Percentiles rank a stretch among this genome's conserved stretches.
These are phyloP conservation scores for Eucidaris tribuloides DNA, from an alignment of 35 echinoderm and acorn worm genomes.

Conservation along the genomic window DNA sequence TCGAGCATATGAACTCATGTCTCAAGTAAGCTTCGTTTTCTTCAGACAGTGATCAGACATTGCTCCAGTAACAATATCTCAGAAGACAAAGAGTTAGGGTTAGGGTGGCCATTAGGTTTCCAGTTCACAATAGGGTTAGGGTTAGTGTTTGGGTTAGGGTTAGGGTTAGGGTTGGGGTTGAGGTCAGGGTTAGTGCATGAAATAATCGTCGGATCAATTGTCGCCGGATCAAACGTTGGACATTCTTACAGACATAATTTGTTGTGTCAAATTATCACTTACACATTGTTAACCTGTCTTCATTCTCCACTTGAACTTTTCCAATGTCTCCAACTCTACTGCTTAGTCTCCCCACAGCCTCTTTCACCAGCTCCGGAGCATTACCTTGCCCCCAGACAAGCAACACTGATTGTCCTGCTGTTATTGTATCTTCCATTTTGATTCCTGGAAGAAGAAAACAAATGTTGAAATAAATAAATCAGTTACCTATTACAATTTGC, in stretches of 20 bases:
- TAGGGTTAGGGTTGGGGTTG: too few relatives aligned
- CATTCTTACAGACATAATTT: background rate
- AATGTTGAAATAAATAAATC: too few relatives aligned
- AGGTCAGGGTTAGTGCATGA: too few relatives aligned
- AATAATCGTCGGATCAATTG: too few relatives aligned
- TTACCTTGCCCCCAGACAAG: conserved; percentile 73
- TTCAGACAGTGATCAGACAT: background rate
- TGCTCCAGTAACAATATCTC: too few relatives aligned
- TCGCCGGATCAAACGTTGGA: too few relatives aligned
- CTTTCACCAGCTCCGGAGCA: conserved; percentile 55
- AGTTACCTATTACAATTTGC: too few relatives aligned
- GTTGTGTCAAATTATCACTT: conserved; percentile 23
- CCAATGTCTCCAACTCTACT: conserved; percentile 57
- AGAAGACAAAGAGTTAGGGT: too few relatives aligned
- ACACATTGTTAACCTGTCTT: conserved; percentile 73
- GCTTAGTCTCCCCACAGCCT: conserved; percentile 58
- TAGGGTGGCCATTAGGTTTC: too few relatives aligned
- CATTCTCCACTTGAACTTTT: conserved; percentile 81
- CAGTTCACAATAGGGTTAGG: too few relatives aligned
- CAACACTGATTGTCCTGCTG: conserved; percentile 59
- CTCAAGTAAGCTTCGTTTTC: background rate
- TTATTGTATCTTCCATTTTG: background rate
- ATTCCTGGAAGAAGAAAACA: too few relatives aligned
- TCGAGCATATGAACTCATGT: background rate
- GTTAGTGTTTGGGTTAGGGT: too few relatives aligned